Percentiles rank a stretch among this genome's conserved stretches.
phyloP scores from a whole-genome alignment of 2,113 vertebrate species.

The Gracilinanus agilis region DNA sequence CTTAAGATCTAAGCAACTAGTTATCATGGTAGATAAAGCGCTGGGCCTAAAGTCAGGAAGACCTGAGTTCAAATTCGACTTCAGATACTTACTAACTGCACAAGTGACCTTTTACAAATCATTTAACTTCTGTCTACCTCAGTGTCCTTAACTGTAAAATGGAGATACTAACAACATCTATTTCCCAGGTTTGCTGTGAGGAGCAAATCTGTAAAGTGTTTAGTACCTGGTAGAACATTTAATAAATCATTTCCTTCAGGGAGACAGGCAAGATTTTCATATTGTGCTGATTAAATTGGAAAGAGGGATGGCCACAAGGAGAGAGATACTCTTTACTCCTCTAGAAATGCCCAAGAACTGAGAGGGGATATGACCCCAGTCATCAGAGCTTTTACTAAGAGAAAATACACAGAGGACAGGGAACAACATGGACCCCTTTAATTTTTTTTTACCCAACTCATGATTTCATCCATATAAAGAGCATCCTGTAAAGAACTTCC shows the following conservation, averaged over 20 bases:
- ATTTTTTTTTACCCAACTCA: background rate
- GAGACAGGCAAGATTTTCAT: background rate
- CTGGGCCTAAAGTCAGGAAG: too few relatives aligned
- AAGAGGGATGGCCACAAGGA: background rate
- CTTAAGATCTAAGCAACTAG: too few relatives aligned
- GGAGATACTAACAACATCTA: background rate
- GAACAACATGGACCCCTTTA: background rate
- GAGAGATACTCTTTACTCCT: background rate
- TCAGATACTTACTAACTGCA: too few relatives aligned
- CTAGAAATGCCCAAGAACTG: background rate
- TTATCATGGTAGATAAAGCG: too few relatives aligned
- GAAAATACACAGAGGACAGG: background rate
- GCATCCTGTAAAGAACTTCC: background rate
- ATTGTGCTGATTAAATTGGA: background rate
- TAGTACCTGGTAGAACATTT: background rate
- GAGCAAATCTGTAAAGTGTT: background rate
- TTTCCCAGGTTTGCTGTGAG: background rate
- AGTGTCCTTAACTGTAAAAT: too few relatives aligned
- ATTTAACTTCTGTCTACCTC: too few relatives aligned
- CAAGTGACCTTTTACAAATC: too few relatives aligned
- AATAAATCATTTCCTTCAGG: background rate
- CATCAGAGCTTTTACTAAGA: background rate
- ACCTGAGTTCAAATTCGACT: too few relatives aligned
- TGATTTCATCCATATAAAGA: background rate
- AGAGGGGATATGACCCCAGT: background rate